Evolutionary conservation across 2,888 invertebrate species (phyloP).

Genomic region (Archips xylosteana): DNA sequence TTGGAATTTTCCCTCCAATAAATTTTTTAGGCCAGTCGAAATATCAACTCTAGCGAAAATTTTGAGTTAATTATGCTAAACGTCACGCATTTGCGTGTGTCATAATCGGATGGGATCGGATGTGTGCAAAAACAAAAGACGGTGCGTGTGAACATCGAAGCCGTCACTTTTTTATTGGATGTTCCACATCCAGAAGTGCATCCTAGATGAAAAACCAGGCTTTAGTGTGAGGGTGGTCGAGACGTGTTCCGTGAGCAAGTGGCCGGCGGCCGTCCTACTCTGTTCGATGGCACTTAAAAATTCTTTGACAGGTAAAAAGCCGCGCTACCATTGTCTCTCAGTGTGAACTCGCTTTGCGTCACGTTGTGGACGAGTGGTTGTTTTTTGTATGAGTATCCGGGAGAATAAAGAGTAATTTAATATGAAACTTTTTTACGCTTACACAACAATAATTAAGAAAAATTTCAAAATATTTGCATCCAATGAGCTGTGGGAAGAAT

Average conservation of each 20-base stretch:
- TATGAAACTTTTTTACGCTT: background rate
- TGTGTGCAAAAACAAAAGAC: slow-evolving; percentile 1
- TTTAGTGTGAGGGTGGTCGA: slow-evolving; percentile 51
- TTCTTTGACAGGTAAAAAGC: slow-evolving; percentile 77
- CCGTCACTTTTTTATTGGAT: background rate
- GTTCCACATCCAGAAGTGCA: slow-evolving; percentile 16
- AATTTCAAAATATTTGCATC: background rate
- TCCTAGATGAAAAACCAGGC: slow-evolving; percentile 11
- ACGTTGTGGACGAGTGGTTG: slow-evolving; percentile 11
- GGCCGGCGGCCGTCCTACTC: slow-evolving; percentile 66
- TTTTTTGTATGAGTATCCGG: slow-evolving; percentile 2
- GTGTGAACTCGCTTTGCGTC: slow-evolving; percentile 14
- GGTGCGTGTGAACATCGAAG: background rate
- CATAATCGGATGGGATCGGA: background rate
- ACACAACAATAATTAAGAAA: background rate
- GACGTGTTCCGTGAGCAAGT: slow-evolving; percentile 78
- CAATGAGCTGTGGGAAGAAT: background rate
- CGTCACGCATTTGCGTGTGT: too few relatives aligned
- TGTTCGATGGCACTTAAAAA: slow-evolving; percentile 75
- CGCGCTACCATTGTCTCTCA: slow-evolving; percentile 44
- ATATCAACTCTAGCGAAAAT: too few relatives aligned
- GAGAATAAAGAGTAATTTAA: background rate
- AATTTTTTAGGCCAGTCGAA: too few relatives aligned
- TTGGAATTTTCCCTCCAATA: too few relatives aligned
- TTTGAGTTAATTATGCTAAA: too few relatives aligned